Evolutionary conservation across 2,888 invertebrate genomes (phyloP), one percentile per base, ranked within the genome.

Genomic region (Noctua janthe): DNA sequence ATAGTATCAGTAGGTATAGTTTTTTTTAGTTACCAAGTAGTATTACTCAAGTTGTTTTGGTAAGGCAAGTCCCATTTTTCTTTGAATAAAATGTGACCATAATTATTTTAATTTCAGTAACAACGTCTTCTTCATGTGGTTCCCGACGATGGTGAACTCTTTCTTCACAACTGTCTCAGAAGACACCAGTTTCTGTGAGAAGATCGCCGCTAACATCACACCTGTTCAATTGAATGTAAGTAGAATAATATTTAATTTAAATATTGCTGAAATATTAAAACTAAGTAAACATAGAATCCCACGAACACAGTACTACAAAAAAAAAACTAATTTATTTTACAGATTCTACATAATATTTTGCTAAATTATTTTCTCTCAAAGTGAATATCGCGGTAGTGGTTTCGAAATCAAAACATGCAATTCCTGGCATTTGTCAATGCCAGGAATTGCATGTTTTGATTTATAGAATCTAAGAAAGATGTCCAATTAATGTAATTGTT

Each of bases 121-220:
- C 76, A 94, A 95, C 74, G 94, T 95, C 20, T 91, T 96, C 76
- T 92, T 93, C 59, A 92, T 97, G 92, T 97, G 97, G 97, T 95
- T 94, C 79, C 97, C 97, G 7, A 94, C 95, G 72, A 95, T 97
- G 77, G 90, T 96, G 15, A 97, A 97, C 83, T 92, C 93, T 3
- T 94, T 97, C 88, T 90, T 89, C 49, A 83, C 83, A 10, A 75
- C 91, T 3, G 49, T 78, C 0, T 74, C 74, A 1, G 74, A 69
- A 51, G 75, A 84, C 54, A 71, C 29, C 3, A 87, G 84, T 29
- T 91, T 92, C 67, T 92, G 92, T 71, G 82, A 91, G 67, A 87
- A 85, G 47, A 85, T 92, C 69, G 82, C 87, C 8, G 76, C 84
- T 1, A 91, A 88, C 49, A 84, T 88, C 1, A 87, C 86, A 17